A percentile compares a stretch with the other conserved stretches of the same genome.
Conservation (phyloP, 2,113 vertebrate genomes). For the Notarius lentiginosus region DNA sequence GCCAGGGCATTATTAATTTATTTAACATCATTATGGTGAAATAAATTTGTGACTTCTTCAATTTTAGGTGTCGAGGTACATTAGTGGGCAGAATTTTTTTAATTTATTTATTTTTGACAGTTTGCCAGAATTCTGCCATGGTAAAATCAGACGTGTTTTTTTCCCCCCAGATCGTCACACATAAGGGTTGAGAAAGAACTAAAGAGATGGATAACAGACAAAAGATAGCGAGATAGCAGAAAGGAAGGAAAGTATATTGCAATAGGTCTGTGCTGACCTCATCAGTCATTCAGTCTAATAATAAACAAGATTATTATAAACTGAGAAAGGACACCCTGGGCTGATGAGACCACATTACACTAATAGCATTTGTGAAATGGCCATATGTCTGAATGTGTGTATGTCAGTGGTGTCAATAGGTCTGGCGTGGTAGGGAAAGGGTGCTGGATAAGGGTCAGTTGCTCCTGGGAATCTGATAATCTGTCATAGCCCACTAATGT, state of each 20-base stretch:
- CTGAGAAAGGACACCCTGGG: constrained; percentile 24
- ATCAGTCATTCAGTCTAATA: constrained; percentile 42
- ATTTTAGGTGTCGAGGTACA: background rate
- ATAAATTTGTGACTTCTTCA: background rate
- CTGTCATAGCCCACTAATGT: constrained; percentile 28
- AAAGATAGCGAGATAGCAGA: constrained; percentile 18
- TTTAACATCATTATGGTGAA: background rate
- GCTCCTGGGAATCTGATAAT: constrained; percentile 34
- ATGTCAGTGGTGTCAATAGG: constrained; percentile 21
- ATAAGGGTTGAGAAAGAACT: background rate
- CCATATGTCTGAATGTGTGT: constrained; percentile 24
- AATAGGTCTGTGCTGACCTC: constrained; percentile 4
- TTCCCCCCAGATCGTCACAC: background rate
- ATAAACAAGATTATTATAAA: constrained; percentile 53
- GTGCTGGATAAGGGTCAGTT: background rate
- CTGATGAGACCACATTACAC: constrained; percentile 29
- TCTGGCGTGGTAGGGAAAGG: background rate
- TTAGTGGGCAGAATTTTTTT: background rate
- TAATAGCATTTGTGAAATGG: constrained; percentile 45
- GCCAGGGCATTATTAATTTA: background rate
- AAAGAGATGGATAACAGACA: background rate
- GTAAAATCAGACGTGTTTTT: background rate
- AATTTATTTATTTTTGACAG: background rate
- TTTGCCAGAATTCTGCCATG: background rate
- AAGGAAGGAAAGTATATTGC: background rate